Base-by-base conservation (phyloP, 1,140 invertebrate species). In the Philotrypesis tridentata region DNA sequence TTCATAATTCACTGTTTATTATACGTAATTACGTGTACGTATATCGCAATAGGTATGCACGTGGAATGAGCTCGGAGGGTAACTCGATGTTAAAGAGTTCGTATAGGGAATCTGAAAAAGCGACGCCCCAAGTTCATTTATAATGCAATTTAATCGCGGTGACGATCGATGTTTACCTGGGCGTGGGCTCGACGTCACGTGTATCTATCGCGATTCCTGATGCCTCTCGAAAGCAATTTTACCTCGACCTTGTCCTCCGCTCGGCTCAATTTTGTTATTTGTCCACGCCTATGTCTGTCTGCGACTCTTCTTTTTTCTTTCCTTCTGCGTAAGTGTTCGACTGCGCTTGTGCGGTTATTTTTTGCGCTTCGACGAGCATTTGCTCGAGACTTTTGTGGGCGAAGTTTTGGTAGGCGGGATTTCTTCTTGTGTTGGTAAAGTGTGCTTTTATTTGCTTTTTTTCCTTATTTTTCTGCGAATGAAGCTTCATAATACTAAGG, bases 61-160 rank as follows among this genome's bases (percentile, higher is more conserved):
- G n/a, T n/a, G n/a, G n/a, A n/a, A n/a, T n/a, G n/a, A n/a, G 40
- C 5, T 2, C 1, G 40, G 21, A 4, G 21, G 17, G 48, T 55
- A 55, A n/a, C 21, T 75, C 82, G 31, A 70, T 33, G 27, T 37
- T 70, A 33, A 70, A 70, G 23, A 29, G 63, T 65, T 65, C 2
- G 63, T 4, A n/a, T n/a, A 14, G 0, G 9, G 11, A 65, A 65
- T 65, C 11, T 29, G 14, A 65, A 29, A n/a, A 65, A 65, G 9
- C 63, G 9, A 29, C 63, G 23, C 1, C 14, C 25, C 63, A 72
- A 80, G 27, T 82, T 87, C 86, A 88, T 89, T 83, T 85, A 88
- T 89, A 88, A 89, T 89, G 86, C 82, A 89, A 85, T 85, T 86
- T 84, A 87, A 88, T 89, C 86, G 85, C 85, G 76, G 74, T 76